Conservation (phyloP, 2,113 vertebrate species). For the Thymallus thymallus region DNA sequence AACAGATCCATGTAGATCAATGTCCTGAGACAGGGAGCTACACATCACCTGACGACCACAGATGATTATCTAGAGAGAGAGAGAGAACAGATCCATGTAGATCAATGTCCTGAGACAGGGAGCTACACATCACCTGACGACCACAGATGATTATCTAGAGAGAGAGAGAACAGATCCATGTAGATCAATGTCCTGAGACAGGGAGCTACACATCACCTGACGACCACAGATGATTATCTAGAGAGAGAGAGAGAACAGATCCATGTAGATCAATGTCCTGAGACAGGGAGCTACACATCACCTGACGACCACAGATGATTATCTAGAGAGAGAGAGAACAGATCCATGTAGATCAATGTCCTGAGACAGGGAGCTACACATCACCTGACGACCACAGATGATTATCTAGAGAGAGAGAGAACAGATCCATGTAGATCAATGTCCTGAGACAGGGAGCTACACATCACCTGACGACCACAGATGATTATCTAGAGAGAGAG, state of each 20-base stretch:
- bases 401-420: conserved; percentile 79
- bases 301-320: conserved; percentile 91
- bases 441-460: conserved; percentile 89
- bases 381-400: conserved; percentile 91
- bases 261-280: conserved; percentile 90
- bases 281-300: conserved; percentile 92
- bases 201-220: conserved; percentile 93
- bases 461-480: conserved; percentile 92
- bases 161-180: conserved; percentile 55
- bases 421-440: conserved; percentile 91
- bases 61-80: conserved; percentile 84
- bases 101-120: conserved; percentile 88
- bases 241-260: conserved; percentile 42
- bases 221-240: conserved; percentile 95
- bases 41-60: conserved; percentile 93
- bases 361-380: conserved; percentile 92
- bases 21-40: conserved; percentile 88
- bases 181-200: conserved; percentile 88
- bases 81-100: no score
- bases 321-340: conserved; percentile 76
- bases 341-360: conserved; percentile 91
- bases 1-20: conserved; percentile 88
- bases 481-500: conserved; percentile 84
- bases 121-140: conserved; percentile 93
- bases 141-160: conserved; percentile 92